Evolutionary conservation across 2,888 invertebrate species (phyloP), one percentile per base, ranked within the genome.

Genomic region (Leptinotarsa peninsularis): DNA sequence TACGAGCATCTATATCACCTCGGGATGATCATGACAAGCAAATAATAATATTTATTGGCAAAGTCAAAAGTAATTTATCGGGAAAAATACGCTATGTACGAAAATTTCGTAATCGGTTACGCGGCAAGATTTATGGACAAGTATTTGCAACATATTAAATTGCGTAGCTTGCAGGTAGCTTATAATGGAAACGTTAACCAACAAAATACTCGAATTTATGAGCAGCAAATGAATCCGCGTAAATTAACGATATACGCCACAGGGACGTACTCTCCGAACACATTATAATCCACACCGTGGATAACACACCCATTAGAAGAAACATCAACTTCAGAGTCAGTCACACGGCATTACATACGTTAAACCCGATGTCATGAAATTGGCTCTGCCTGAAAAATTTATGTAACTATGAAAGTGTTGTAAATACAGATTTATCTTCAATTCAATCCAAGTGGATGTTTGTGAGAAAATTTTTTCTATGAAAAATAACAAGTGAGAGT

Each of bases 171-270:
- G 76, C 70, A 79, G 82, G 81, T 79, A 77, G 69, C 75, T 76
- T 75, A 77, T 80, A 81, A 81, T 82, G 81, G 77, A 82, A 82
- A 81, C 76, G 81, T 81, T 82, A 78, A 80, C 77, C 77, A 80
- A 78, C 80, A 76, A 77, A 78, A 79, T 80, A 75, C 67, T 74
- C 74, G 67, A 76, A 80, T 78, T 80, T 78, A 77, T 77, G 66
- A 67, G 73, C 76, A 58, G 72, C 52, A 72, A 73, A 77, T 58
- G 76, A 76, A 78, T 76, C 66, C 67, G 66, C 60, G 73, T 13
- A 71, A 75, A 75, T 73, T 75, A 74, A 74, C 71, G 49, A 67
- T 66, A 43, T 68, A 17, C 52, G 69, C 72, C 70, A 67, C 75
- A 63, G 68, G 69, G 73, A 73, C 63, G 70, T 58, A 70, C 54